Evolutionary conservation across 2,113 vertebrate genomes (phyloP), one percentile per base, ranked within the genome.

Genomic region (Calidris pugnax): DNA sequence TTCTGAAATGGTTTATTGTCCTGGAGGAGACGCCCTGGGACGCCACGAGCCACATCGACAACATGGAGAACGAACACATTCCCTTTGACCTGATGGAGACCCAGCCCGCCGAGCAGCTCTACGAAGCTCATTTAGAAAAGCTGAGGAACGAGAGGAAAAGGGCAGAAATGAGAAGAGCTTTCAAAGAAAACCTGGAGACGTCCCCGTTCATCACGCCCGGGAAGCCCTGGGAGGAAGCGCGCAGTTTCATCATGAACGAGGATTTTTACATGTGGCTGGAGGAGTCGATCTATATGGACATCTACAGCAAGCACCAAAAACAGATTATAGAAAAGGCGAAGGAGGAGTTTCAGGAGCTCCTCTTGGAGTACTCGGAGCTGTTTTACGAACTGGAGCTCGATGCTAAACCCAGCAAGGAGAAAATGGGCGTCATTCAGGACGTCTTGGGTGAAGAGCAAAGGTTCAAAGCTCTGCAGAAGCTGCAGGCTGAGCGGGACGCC

Each of bases 361-460:
- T 99, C 64, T 90, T 99, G 78, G 99, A 99, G 71, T 99, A 99
- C 87, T 99, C 99, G 5, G 99, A 99, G 96, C 98, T 99, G 23
- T 99, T 99, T 91, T 99, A 99, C 81, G 99, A 99, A 83, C 98
- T 99, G 63, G 99, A 99, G 95, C 97, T 99, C 12, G 99, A 99
- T 77, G 99, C 99, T 43, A 99, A 99, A 51, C 99, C 99, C 88
- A 99, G 99, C 98, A 99, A 99, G 97, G 99, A 99, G 96, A 99
- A 99, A 97, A 99, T 99, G 99, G 99, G 98, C 4, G 99, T 99
- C 45, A 99, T 99, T 73, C 99, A 99, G 97, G 99, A 99, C 6
- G 98, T 99, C 12, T 67, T 99, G 92, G 99, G 99, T 1, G 99
- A 99, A 43, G 99, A 99, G 67, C 99, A 99, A 68, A 80, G 99